Conservation (phyloP, 2,888 invertebrate species). For the Aricia artaxerxes region DNA sequence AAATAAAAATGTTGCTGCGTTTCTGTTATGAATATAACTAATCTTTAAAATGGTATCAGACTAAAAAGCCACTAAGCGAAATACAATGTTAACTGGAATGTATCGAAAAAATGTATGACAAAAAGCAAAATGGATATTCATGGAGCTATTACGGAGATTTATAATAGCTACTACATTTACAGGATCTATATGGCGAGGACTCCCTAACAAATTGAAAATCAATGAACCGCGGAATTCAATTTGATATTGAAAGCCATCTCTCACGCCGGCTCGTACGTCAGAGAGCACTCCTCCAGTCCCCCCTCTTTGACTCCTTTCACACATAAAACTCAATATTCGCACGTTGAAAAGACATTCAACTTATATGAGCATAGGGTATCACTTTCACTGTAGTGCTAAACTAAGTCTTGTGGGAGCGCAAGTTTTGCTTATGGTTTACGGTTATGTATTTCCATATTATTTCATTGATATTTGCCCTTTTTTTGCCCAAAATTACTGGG, state of each 20-base stretch:
- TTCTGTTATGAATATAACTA: no score
- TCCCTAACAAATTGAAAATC: conserved; percentile 81
- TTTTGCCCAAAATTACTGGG: neutral
- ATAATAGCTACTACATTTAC: conserved; percentile 60
- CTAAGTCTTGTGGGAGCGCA: conserved; percentile 33
- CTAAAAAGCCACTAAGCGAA: neutral
- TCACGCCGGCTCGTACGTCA: conserved; percentile 64
- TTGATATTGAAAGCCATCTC: conserved; percentile 83
- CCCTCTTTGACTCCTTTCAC: conserved; percentile 67
- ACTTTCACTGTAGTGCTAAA: conserved; percentile 45
- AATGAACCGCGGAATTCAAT: conserved; percentile 85
- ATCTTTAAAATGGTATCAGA: no score
- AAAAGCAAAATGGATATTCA: conserved; percentile 29
- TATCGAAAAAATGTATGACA: conserved; percentile 17
- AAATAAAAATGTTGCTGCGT: no score
- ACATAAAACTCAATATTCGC: conserved; percentile 60
- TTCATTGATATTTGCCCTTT: neutral
- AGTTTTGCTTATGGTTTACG: conserved; percentile 32
- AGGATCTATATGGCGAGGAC: conserved; percentile 70
- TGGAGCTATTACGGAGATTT: conserved; percentile 50
- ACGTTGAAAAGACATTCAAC: conserved; percentile 50
- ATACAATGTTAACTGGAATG: neutral
- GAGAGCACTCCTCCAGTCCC: conserved; percentile 64
- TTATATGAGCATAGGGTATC: conserved; percentile 41
- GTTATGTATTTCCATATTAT: conserved; percentile 2